Conservation (phyloP, 2,797 vertebrate species). For the Myotis pilosus region DNA sequence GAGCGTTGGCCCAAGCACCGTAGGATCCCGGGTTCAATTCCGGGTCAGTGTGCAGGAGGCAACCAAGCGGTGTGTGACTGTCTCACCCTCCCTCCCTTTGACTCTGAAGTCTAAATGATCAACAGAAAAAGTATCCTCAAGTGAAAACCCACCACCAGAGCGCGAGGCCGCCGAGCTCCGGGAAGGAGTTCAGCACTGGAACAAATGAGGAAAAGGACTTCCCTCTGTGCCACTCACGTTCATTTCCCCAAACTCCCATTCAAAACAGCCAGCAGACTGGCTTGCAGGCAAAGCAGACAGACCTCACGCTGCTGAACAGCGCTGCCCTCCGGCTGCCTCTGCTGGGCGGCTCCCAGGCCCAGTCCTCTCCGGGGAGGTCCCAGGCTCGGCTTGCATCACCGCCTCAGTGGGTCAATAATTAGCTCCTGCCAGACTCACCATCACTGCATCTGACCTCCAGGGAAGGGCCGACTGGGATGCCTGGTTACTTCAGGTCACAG, state of each 20-base stretch:
- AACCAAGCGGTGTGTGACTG: not conserved
- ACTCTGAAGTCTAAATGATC: not conserved
- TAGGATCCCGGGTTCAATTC: not conserved
- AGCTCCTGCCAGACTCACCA: slow-evolving; percentile 22
- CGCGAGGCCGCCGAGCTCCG: not conserved
- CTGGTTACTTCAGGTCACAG: not conserved
- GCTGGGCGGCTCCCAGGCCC: not conserved
- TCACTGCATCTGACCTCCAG: not conserved
- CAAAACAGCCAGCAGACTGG: not conserved
- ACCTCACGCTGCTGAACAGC: not conserved
- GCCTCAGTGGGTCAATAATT: not conserved
- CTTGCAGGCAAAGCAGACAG: not conserved
- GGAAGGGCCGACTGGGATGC: slow-evolving; percentile 1
- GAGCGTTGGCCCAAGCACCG: not conserved
- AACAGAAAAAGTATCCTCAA: not conserved
- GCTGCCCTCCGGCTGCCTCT: not conserved
- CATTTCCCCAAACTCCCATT: not conserved
- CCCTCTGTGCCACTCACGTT: not conserved
- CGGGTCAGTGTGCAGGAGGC: not conserved
- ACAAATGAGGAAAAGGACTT: not conserved
- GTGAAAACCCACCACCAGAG: not conserved
- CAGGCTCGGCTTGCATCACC: not conserved
- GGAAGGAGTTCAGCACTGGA: not conserved
- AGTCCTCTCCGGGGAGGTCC: not conserved
- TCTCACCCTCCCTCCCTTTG: not conserved